Percentiles rank a stretch among this genome's conserved stretches.
phyloP scores from a whole-genome alignment of 2,888 invertebrate genomes.

The Cantharis rustica region DNA sequence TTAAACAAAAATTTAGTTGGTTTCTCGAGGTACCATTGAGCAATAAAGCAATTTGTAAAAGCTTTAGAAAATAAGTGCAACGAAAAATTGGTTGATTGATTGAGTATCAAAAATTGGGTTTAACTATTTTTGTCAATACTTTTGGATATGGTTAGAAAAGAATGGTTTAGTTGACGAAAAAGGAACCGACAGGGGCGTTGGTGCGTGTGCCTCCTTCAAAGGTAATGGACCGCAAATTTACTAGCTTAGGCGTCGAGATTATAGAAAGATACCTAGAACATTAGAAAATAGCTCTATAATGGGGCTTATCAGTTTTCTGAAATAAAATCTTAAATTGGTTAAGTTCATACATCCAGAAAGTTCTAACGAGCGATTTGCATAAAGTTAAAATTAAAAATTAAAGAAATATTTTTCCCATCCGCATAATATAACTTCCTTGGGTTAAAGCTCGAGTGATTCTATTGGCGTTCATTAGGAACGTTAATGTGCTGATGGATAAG shows the following conservation, averaged over 20 bases:
- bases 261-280: slow-evolving; percentile 20
- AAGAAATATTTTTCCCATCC: slow-evolving; percentile 28
- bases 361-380: neutral
- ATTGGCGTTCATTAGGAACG: slow-evolving; percentile 26
- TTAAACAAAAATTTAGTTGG: neutral
- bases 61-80: neutral
- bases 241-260: slow-evolving; percentile 30
- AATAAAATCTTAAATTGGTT: neutral
- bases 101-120: neutral
- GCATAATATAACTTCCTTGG: slow-evolving; percentile 15
- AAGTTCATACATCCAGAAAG: neutral
- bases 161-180: slow-evolving; percentile 40
- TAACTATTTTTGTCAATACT: neutral
- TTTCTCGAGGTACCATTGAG: neutral
- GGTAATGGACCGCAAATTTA: slow-evolving; percentile 50
- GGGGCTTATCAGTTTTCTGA: neutral
- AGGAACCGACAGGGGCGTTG: slow-evolving; percentile 52
- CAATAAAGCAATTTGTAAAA: neutral
- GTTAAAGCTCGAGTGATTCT: slow-evolving; percentile 26
- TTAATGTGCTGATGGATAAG: slow-evolving; percentile 23
- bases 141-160: neutral
- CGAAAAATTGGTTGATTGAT: neutral
- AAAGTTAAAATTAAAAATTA: neutral
- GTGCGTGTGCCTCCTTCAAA: slow-evolving; percentile 49
- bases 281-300: neutral